Evolutionary conservation across 1,140 invertebrate species (phyloP), one percentile per base, ranked within the genome.

Genomic region (Caenorhabditis briggsae): DNA sequence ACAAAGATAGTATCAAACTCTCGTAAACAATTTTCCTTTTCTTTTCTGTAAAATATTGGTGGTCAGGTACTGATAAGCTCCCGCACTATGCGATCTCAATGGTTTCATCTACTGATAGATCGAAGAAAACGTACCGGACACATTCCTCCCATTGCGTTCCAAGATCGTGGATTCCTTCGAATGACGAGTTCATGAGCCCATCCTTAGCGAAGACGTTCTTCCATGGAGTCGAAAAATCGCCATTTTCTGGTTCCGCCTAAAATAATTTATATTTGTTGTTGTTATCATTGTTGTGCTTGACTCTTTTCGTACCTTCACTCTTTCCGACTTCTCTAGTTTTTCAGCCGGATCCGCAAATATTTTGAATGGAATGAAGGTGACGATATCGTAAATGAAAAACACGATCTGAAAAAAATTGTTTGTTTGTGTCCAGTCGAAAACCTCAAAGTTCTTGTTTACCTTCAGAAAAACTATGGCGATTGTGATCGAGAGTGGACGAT

Each of bases 301-400:
- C 33, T 33, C 33, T 20, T 6, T 56, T 25, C 61, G 48, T 88
- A 84, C 88, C 88, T 90, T 91, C 14, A 82, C 78, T 64, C 89
- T 70, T 18, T 86, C 84, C 0, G 92, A 92, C 8, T 64, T 86
- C 84, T 88, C 89, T 65, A 89, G 86, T 86, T 88, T 91, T 56
- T 95, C 95, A 96, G 96, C 97, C 83, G 97, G 97, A 89, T 95
- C 94, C 92, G 97, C 96, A 82, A 96, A 93, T 48, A 97, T 93
- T 89, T 96, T 94, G 93, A 97, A 97, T 1, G 97, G 94, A 56
- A 96, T 96, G 93, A 96, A 96, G 70, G 96, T 97, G 89, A 97
- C 93, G 88, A 97, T 94, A 93, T 97, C 96, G 93, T 96, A 97
- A 83, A 97, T 55, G 83, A 92, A 91, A 20, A 94, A 91, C 18